These are phyloP conservation scores for Lepidocyrtinus sp. DNA, from an alignment of 2,888 invertebrate genomes.

Conservation along the genomic window DNA sequence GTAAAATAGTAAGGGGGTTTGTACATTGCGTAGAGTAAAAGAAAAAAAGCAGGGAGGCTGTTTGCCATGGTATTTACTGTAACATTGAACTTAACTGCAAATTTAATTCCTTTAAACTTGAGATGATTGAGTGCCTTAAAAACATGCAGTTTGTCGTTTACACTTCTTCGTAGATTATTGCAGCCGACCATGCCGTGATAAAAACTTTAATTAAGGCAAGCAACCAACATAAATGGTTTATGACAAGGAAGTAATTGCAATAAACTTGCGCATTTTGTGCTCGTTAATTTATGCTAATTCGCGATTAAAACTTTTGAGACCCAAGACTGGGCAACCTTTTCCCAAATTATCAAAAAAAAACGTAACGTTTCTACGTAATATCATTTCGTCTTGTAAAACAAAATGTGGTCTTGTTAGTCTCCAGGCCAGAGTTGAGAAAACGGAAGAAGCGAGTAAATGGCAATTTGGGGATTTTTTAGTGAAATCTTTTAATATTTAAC, in stretches of 20 bases:
- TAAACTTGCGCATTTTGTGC: background rate
- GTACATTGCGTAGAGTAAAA: background rate
- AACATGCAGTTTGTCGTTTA: too few relatives aligned
- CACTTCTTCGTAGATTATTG: background rate
- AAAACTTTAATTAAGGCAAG: constrained; percentile 1
- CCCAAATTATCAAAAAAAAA: too few relatives aligned
- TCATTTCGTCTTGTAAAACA: too few relatives aligned
- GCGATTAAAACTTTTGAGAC: too few relatives aligned
- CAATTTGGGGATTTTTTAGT: too few relatives aligned
- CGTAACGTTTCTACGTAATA: too few relatives aligned
- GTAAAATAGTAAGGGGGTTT: background rate
- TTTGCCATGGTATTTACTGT: background rate
- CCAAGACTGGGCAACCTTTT: too few relatives aligned
- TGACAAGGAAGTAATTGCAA: constrained; percentile 6
- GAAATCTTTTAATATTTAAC: too few relatives aligned
- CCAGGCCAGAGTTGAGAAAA: too few relatives aligned
- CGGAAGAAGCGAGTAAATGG: too few relatives aligned
- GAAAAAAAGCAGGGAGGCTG: background rate
- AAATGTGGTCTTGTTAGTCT: too few relatives aligned
- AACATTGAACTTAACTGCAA: constrained; percentile 40
- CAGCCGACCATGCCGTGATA: background rate
- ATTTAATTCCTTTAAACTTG: constrained; percentile 23
- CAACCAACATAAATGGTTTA: background rate
- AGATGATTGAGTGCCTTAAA: constrained; percentile 1
- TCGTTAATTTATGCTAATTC: constrained; percentile 4